Percentiles rank a stretch among this genome's conserved stretches.
Evolutionary conservation across 2,888 invertebrate genomes (phyloP).

Genomic region (Catocala sponsa): DNA sequence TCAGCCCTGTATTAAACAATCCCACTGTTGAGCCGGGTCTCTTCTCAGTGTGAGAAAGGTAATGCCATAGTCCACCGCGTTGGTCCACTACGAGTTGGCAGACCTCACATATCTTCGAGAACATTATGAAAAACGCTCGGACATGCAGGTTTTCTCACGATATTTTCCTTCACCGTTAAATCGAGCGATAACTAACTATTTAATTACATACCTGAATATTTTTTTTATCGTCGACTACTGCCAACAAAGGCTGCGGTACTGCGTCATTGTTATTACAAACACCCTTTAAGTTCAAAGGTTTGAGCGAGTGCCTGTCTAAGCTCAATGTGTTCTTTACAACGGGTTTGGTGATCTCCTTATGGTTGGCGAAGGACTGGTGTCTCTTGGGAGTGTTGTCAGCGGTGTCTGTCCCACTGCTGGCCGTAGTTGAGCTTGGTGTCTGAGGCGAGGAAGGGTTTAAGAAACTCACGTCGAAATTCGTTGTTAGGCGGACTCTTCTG

Average conservation of each 20-base stretch:
- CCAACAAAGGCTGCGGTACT: constrained; percentile 72
- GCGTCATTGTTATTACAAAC: constrained; percentile 74
- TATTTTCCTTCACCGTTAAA: too few relatives aligned
- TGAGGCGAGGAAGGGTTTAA: constrained; percentile 65
- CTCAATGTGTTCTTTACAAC: constrained; percentile 72
- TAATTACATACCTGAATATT: constrained; percentile 76
- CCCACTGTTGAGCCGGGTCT: too few relatives aligned
- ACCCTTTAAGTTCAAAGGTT: constrained; percentile 80
- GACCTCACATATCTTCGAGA: too few relatives aligned
- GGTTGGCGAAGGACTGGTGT: constrained; percentile 73
- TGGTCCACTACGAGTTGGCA: too few relatives aligned
- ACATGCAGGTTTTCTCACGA: too few relatives aligned
- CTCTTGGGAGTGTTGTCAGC: constrained; percentile 67
- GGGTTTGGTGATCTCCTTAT: constrained; percentile 63
- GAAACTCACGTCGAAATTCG: constrained; percentile 82
- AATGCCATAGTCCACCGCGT: too few relatives aligned
- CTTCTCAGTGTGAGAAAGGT: too few relatives aligned
- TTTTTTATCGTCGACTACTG: constrained; percentile 81
- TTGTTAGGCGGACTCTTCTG: constrained; percentile 80
- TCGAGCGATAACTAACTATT: background rate
- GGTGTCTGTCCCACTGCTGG: constrained; percentile 58
- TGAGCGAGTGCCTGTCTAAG: constrained; percentile 73
- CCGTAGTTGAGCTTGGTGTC: constrained; percentile 58
- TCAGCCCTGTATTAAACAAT: too few relatives aligned
- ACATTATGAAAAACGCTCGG: too few relatives aligned